Base-by-base conservation (phyloP, 2,888 invertebrate genomes). In the Heliconius erato region DNA sequence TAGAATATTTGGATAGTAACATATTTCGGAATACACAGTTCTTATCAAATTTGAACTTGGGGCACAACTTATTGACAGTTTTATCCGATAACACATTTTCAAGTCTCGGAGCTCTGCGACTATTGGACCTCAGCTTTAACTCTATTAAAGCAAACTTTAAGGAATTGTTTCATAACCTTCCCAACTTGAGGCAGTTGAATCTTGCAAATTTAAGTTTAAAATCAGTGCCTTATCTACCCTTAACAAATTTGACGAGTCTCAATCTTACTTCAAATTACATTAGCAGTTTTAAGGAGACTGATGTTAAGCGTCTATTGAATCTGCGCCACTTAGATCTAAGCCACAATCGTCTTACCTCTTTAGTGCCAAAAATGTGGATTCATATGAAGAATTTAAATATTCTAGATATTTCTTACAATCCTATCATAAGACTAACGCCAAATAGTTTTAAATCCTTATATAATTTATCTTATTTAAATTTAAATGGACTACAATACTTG, bases 71-170 rank as follows among this genome's bases (percentile, higher is more conserved):
- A 89, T 96, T 98, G 84, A 98, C 98, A 28, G 98, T 98, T 85
- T 93, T 99, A 85, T 98, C 98, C 4, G 98, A 98, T 93, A 98
- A 98, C 91, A 98, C 98, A 32, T 98, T 99, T 92, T 98, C 98
- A 40, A 98, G 98, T 89, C 96, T 98, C 80, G 97, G 97, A 72
- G 97, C 97, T 86, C 94, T 98, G 84, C 97, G 98, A 87, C 97
- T 97, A 88, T 95, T 99, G 88, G 98, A 98, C 93, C 96, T 99
- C 78, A 98, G 98, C 87, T 97, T 97, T 86, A 98, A 98, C 94
- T 97, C 97, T 63, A 95, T 98, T 85, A 97, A 98, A 87, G 98
- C 98, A 84, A 98, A 98, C 95, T 97, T 98, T 91, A 98, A 98
- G 90, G 98, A 98, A 93, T 96, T 98, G 79, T 98, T 98, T 91